Evolutionary conservation across 2,888 invertebrate species (phyloP).

Genomic region (Cataglyphis rosenhaueri): DNA sequence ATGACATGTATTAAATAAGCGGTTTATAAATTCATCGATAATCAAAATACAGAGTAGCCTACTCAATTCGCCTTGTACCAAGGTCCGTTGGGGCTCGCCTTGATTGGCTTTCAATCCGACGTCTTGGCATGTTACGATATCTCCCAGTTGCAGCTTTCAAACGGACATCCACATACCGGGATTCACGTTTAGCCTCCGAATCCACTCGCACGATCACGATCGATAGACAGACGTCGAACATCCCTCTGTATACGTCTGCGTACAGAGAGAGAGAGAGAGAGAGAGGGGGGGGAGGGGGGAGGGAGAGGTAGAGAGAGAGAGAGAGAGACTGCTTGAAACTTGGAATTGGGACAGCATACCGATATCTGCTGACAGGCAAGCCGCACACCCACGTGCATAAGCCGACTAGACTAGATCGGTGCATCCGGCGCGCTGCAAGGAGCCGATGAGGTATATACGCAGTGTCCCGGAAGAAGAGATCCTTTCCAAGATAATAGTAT

Average conservation of each 20-base stretch:
- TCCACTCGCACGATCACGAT: conserved; percentile 43
- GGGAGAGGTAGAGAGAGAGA: neutral
- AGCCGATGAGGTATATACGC: conserved; percentile 32
- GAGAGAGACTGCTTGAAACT: conserved; percentile 60
- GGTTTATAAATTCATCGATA: neutral
- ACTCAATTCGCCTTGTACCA: conserved; percentile 26
- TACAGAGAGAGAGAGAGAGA: neutral
- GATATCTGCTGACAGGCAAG: conserved; percentile 62
- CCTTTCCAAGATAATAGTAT: neutral
- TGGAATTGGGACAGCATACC: conserved; percentile 61
- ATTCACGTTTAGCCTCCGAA: conserved; percentile 29
- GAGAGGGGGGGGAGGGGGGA: no score
- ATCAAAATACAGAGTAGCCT: neutral
- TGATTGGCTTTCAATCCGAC: conserved; percentile 45
- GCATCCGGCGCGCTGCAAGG: conserved; percentile 60
- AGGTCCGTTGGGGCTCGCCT: conserved; percentile 29
- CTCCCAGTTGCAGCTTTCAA: conserved; percentile 53
- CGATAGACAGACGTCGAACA: conserved; percentile 50
- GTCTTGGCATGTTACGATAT: conserved; percentile 47
- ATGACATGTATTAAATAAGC: neutral
- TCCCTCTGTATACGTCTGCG: conserved; percentile 16
- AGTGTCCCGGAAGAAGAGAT: conserved; percentile 22
- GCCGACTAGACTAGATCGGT: conserved; percentile 40
- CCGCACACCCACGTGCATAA: conserved; percentile 43
- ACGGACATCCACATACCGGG: conserved; percentile 43